Conservation (phyloP, 2,113 vertebrate genomes). For the Sinocyclocheilus grahami region DNA sequence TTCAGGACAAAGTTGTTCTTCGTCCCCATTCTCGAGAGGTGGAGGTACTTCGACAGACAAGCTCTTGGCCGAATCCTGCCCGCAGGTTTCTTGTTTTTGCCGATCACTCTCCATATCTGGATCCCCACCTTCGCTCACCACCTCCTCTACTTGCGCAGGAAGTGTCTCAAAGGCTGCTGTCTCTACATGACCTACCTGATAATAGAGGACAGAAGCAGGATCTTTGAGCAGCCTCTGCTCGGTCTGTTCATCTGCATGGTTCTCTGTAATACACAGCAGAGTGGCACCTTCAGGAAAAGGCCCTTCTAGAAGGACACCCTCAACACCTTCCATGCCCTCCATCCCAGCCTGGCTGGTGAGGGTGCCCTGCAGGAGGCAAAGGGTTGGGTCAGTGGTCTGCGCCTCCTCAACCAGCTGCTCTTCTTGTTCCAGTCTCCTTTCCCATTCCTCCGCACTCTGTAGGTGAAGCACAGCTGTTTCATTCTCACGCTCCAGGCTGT, state of each 20-base stretch:
- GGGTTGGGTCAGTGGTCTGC: constrained; percentile 66
- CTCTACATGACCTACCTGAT: constrained; percentile 82
- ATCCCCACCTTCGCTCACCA: constrained; percentile 44
- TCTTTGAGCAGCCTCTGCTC: constrained; percentile 77
- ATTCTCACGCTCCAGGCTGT: constrained; percentile 81
- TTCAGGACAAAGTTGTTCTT: constrained; percentile 49
- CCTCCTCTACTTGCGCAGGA: constrained; percentile 53
- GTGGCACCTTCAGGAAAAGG: constrained; percentile 84
- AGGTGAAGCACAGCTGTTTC: constrained; percentile 93
- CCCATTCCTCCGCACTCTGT: constrained; percentile 91
- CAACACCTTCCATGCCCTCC: constrained; percentile 51
- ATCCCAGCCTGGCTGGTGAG: constrained; percentile 68
- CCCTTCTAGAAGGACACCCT: constrained; percentile 83
- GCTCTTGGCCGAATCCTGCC: constrained; percentile 55
- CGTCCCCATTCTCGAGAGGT: constrained; percentile 45
- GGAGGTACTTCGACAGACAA: constrained; percentile 48
- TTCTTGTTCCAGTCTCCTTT: constrained; percentile 85
- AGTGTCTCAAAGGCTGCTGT: constrained; percentile 61
- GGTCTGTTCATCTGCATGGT: constrained; percentile 70
- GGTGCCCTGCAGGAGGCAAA: constrained; percentile 81
- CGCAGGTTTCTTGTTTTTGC: constrained; percentile 52
- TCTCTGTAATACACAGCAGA: constrained; percentile 85
- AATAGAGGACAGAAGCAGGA: constrained; percentile 80
- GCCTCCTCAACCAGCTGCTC: constrained; percentile 69
- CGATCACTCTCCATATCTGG: constrained; percentile 41